Base-by-base conservation (phyloP, 2,113 vertebrate genomes). In the Istiophorus platypterus region DNA sequence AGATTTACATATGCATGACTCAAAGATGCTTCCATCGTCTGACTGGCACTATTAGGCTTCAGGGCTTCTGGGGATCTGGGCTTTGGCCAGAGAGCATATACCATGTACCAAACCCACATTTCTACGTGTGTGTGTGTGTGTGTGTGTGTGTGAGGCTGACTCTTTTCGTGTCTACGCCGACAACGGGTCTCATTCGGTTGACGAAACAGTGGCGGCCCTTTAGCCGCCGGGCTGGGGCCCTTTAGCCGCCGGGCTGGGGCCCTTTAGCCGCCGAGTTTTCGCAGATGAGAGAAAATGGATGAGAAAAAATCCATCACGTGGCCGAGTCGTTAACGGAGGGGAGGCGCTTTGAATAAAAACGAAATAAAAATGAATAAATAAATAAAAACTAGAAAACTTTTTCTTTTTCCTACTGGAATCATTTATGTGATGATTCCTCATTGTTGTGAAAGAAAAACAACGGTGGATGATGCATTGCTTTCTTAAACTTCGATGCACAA, bases 151-250 rank as follows among this genome's bases (percentile, higher is more conserved):
- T 4, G 3, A 2, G 26, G 18, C n/a, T 22, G 26, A 68, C 26
- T 31, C 29, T 41, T 29, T 29, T 8, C 72, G 58, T 39, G 29
- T 11, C 22, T 45, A 27, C 18, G 42, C 31, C 29, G 41, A 42
- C 68, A 27, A 20, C 20, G n/a, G 75, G 31, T 65, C 71, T 41
- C 49, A 34, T 70, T 75, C 24, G 52, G 6, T 75, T 65, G 31
- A 20, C 18, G 10, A n/a, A n/a, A n/a, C n/a, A n/a, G n/a, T n/a
- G n/a, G n/a, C n/a, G n/a, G n/a, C n/a, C n/a, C n/a, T n/a, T n/a
- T n/a, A n/a, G n/a, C n/a, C n/a, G n/a, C n/a, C n/a, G n/a, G n/a
- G n/a, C n/a, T n/a, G n/a, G n/a, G n/a, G n/a, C n/a, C n/a, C n/a
- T n/a, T n/a, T n/a, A n/a, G n/a, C n/a, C n/a, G n/a, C n/a, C n/a